Evolutionary conservation across 2,888 invertebrate genomes (phyloP).

Genomic region (Amblyteles armatorius): DNA sequence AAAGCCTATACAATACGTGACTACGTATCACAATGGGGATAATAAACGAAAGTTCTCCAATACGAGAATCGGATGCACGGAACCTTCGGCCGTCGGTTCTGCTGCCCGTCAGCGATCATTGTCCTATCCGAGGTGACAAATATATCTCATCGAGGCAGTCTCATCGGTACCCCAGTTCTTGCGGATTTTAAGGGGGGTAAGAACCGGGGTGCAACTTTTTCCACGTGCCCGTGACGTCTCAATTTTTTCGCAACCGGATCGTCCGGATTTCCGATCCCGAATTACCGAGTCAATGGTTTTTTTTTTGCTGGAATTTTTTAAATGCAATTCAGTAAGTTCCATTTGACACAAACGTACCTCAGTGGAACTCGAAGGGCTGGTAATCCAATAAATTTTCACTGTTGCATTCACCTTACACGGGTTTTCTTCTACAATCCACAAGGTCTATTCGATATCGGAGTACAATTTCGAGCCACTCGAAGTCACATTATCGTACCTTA

Average conservation of each 20-base stretch:
- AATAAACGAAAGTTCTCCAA: slow-evolving; percentile 50
- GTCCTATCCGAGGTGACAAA: slow-evolving; percentile 64
- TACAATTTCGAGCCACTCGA: slow-evolving; percentile 42
- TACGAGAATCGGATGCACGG: slow-evolving; percentile 43
- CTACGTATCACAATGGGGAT: slow-evolving; percentile 47
- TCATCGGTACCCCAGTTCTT: slow-evolving; percentile 25
- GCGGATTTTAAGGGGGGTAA: neutral
- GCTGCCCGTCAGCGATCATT: slow-evolving; percentile 59
- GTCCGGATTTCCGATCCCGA: slow-evolving; percentile 5
- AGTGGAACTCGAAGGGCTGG: slow-evolving; percentile 41
- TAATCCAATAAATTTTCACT: slow-evolving; percentile 67
- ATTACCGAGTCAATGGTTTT: neutral
- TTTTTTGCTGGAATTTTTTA: neutral
- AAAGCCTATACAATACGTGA: slow-evolving; percentile 51
- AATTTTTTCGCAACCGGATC: slow-evolving; percentile 48
- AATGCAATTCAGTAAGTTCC: neutral
- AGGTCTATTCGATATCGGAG: slow-evolving; percentile 31
- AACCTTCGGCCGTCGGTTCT: slow-evolving; percentile 39
- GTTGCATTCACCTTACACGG: slow-evolving; percentile 53
- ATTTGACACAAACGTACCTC: slow-evolving; percentile 48
- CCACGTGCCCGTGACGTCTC: slow-evolving; percentile 53
- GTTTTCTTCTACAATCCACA: slow-evolving; percentile 7
- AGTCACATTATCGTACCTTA: slow-evolving; percentile 6
- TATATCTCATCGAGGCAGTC: slow-evolving; percentile 52
- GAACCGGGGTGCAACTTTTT: slow-evolving; percentile 8